Conservation (phyloP, 2,888 invertebrate species). For the Blera fallax region DNA sequence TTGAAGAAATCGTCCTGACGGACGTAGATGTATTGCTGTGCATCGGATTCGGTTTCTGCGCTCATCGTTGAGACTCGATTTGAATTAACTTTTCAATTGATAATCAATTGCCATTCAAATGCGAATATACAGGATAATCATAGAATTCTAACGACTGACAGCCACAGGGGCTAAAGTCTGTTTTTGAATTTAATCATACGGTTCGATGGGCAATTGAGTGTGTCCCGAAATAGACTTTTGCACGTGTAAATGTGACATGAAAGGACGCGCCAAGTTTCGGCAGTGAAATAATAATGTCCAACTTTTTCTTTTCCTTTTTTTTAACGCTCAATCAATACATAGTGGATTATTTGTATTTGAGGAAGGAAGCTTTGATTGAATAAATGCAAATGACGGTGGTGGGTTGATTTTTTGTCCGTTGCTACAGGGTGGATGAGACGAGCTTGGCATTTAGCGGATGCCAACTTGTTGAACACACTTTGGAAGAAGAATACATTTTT, state of each 20-base stretch:
- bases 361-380: slow-evolving; percentile 18
- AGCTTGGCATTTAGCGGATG: neutral
- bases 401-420: neutral
- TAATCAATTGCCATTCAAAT: slow-evolving; percentile 67
- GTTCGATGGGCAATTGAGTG: slow-evolving; percentile 58
- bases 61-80: neutral
- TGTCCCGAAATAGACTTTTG: slow-evolving; percentile 52
- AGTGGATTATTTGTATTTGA: slow-evolving; percentile 13
- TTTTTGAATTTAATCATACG: slow-evolving; percentile 71
- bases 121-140: slow-evolving; percentile 52
- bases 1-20: slow-evolving; percentile 26
- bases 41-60: neutral
- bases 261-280: slow-evolving; percentile 29
- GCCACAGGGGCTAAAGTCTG: slow-evolving; percentile 41
- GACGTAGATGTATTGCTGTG: neutral
- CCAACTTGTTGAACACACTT: neutral
- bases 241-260: slow-evolving; percentile 46
- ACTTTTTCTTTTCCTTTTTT: slow-evolving; percentile 1
- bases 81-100: slow-evolving; percentile 64
- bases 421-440: neutral
- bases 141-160: slow-evolving; percentile 40
- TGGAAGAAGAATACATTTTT: neutral
- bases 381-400: slow-evolving; percentile 5
- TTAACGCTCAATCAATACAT: slow-evolving; percentile 22
- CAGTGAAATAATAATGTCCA: slow-evolving; percentile 51